Evolutionary conservation across 2,888 invertebrate genomes (phyloP).

Genomic region (Matsumyia berberina): DNA sequence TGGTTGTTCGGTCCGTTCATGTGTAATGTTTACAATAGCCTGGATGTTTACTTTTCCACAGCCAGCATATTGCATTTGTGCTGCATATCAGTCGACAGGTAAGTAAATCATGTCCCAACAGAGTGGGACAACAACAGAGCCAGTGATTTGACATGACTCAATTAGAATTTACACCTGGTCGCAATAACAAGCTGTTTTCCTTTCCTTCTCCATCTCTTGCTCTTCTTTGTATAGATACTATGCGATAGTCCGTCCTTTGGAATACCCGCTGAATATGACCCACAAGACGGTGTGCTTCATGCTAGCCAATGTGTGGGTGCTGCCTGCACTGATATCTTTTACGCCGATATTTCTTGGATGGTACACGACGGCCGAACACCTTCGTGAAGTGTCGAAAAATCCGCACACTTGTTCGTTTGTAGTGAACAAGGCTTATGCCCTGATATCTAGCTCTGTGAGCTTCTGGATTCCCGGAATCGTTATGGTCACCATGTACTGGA

Average conservation of each 20-base stretch:
- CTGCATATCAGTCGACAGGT: slow-evolving; percentile 93
- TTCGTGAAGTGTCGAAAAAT: slow-evolving; percentile 85
- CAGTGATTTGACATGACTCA: slow-evolving; percentile 68
- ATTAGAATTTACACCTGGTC: slow-evolving; percentile 59
- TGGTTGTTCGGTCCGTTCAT: slow-evolving; percentile 96
- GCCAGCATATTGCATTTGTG: slow-evolving; percentile 97
- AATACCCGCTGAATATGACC: slow-evolving; percentile 97
- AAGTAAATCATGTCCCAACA: slow-evolving; percentile 77
- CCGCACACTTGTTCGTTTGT: slow-evolving; percentile 93
- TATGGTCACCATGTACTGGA: slow-evolving; percentile 96
- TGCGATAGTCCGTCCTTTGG: slow-evolving; percentile 96
- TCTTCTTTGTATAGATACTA: slow-evolving; percentile 87
- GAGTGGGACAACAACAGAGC: slow-evolving; percentile 57
- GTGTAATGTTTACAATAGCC: slow-evolving; percentile 98
- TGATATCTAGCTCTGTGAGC: slow-evolving; percentile 94
- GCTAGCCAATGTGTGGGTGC: slow-evolving; percentile 95
- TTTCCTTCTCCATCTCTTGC: slow-evolving; percentile 31
- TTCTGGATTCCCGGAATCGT: slow-evolving; percentile 97
- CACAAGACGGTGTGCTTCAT: slow-evolving; percentile 91
- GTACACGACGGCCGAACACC: slow-evolving; percentile 94
- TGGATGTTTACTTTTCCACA: slow-evolving; percentile 97
- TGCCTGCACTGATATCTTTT: slow-evolving; percentile 96
- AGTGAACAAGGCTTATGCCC: slow-evolving; percentile 93
- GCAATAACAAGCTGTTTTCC: slow-evolving; percentile 56
- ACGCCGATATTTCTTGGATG: slow-evolving; percentile 97